Conservation (phyloP, 2,113 vertebrate species). For the Sclerurus mexicanus region DNA sequence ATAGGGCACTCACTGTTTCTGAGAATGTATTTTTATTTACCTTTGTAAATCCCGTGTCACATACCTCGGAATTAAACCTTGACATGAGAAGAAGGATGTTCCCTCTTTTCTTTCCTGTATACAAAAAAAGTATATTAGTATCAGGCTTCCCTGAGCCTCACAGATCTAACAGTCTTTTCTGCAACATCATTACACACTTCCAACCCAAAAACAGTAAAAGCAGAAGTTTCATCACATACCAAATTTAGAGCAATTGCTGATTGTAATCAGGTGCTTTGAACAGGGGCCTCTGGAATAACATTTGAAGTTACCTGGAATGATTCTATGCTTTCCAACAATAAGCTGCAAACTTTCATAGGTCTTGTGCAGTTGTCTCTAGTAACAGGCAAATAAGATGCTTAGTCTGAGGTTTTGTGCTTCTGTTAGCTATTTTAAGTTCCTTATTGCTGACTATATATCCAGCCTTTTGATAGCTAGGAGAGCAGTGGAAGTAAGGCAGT, state of each 20-base stretch:
- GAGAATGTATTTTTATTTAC: neutral
- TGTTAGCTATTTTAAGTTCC: neutral
- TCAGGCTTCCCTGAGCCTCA: neutral
- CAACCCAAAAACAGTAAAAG: neutral
- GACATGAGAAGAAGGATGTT: neutral
- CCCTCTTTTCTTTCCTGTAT: neutral
- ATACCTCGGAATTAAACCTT: slow-evolving; percentile 18
- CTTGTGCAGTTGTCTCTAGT: neutral
- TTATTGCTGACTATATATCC: neutral
- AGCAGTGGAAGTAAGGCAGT: neutral
- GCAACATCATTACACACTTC: neutral
- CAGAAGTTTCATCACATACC: neutral
- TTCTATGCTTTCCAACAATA: neutral
- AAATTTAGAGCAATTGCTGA: neutral
- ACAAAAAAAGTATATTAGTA: neutral
- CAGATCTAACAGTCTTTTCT: neutral
- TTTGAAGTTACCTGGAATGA: neutral
- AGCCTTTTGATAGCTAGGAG: neutral
- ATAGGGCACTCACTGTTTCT: neutral
- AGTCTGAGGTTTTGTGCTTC: neutral
- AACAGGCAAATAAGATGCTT: neutral
- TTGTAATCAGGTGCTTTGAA: neutral
- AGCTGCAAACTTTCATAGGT: neutral
- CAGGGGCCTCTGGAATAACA: neutral
- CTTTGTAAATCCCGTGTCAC: neutral